These are phyloP conservation scores for Perca schrenkii DNA, from an alignment of 2,113 vertebrate genomes.

Conservation along the genomic window DNA sequence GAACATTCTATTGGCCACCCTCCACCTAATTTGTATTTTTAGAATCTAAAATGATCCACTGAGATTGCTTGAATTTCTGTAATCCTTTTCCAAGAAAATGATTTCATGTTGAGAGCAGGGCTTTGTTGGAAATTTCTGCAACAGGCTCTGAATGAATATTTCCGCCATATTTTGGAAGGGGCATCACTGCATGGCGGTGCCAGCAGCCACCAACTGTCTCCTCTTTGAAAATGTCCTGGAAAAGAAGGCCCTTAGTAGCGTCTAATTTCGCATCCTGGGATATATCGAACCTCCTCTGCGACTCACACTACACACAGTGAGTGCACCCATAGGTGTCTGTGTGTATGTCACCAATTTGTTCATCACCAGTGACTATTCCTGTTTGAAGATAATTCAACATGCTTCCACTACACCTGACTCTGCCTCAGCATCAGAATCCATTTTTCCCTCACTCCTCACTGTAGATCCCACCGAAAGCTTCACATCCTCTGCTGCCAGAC, in stretches of 20 bases:
- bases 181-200: slow-evolving; percentile 16
- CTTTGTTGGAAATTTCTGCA: slow-evolving; percentile 54
- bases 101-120: slow-evolving; percentile 59
- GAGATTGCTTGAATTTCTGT: slow-evolving; percentile 56
- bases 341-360: slow-evolving; percentile 54
- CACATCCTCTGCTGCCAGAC: slow-evolving; percentile 62
- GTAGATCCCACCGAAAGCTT: slow-evolving; percentile 58
- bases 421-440: slow-evolving; percentile 61
- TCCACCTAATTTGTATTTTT: slow-evolving; percentile 54
- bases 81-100: slow-evolving; percentile 65
- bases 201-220: slow-evolving; percentile 72
- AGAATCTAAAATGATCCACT: slow-evolving; percentile 59
- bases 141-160: slow-evolving; percentile 50
- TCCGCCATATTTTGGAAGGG: slow-evolving; percentile 52
- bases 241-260: slow-evolving; percentile 41
- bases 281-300: slow-evolving; percentile 54
- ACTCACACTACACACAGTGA: slow-evolving; percentile 50
- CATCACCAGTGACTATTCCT: slow-evolving; percentile 62
- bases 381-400: slow-evolving; percentile 73
- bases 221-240: slow-evolving; percentile 73
- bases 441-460: slow-evolving; percentile 43
- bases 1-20: slow-evolving; percentile 16
- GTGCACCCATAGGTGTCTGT: slow-evolving; percentile 37
- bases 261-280: slow-evolving; percentile 31
- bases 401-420: slow-evolving; percentile 64